These are phyloP conservation scores for Pristis pectinata DNA, from an alignment of 2,797 vertebrate species.

Conservation along the genomic window DNA sequence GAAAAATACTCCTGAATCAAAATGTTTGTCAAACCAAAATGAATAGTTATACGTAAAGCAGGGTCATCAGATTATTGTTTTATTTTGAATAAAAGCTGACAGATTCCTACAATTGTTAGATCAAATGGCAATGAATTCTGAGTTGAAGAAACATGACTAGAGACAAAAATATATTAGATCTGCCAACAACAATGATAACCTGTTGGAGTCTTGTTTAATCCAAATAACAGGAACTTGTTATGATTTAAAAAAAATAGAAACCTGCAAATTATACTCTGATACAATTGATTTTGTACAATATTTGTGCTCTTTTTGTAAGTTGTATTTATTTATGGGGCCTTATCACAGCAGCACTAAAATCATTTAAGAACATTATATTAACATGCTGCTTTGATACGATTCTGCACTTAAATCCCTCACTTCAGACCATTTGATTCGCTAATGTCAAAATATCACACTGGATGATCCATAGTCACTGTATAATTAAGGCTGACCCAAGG, in stretches of 20 bases:
- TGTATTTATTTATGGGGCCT: neutral
- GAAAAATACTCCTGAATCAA: neutral
- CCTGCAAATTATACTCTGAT: neutral
- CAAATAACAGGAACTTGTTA: neutral
- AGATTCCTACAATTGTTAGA: neutral
- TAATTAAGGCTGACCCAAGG: neutral
- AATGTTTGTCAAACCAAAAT: neutral
- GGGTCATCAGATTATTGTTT: neutral
- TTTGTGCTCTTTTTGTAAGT: neutral
- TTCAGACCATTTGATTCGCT: neutral
- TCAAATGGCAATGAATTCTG: neutral
- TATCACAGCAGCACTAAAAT: neutral
- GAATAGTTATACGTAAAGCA: neutral
- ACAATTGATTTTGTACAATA: too few species aligned
- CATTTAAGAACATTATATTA: neutral
- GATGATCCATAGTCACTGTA: neutral
- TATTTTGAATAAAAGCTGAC: neutral
- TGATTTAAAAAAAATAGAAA: neutral
- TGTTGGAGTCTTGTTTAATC: neutral
- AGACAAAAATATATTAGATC: neutral
- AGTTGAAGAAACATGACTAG: neutral
- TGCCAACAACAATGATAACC: neutral
- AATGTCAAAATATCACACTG: neutral
- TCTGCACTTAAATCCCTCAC: neutral
- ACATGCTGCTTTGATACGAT: neutral